phyloP scores from a whole-genome alignment of 2,113 vertebrate genomes.

The Pelmatolapia mariae region DNA sequence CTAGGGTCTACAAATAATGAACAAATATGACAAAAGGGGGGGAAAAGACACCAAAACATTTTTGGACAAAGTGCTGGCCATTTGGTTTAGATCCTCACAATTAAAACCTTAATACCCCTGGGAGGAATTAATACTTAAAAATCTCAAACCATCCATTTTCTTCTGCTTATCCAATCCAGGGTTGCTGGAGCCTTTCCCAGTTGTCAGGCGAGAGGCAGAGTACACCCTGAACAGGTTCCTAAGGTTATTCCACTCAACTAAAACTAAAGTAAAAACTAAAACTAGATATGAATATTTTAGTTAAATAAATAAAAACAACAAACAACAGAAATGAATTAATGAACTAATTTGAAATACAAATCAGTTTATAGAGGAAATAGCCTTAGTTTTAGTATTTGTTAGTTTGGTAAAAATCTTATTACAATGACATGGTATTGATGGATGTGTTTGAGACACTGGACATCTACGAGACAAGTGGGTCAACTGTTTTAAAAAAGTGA shows the following conservation, averaged over 20 bases:
- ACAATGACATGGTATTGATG: not conserved
- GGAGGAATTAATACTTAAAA: not conserved
- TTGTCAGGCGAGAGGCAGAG: rapidly evolving
- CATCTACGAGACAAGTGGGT: rapidly evolving
- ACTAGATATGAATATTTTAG: not conserved
- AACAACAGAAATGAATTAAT: rapidly evolving
- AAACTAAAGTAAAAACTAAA: not conserved
- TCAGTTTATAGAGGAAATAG: not conserved
- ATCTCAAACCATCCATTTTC: not conserved
- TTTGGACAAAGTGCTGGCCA: rapidly evolving
- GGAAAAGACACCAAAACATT: no score
- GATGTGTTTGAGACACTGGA: rapidly evolving
- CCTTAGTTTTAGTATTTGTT: rapidly evolving
- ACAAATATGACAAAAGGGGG: no score
- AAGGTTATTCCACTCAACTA: not conserved
- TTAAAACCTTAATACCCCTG: not conserved
- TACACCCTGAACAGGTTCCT: rapidly evolving
- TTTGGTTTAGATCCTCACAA: not conserved
- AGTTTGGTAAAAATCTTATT: not conserved
- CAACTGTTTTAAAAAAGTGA: not conserved
- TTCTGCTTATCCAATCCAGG: not conserved
- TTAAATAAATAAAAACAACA: not conserved
- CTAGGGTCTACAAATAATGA: no score
- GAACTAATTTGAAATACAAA: not conserved
- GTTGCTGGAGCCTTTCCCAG: not conserved